Percentiles rank a stretch among this genome's conserved stretches.
phyloP scores from a whole-genome alignment of 2,797 vertebrate species.

The Macropodus opercularis region DNA sequence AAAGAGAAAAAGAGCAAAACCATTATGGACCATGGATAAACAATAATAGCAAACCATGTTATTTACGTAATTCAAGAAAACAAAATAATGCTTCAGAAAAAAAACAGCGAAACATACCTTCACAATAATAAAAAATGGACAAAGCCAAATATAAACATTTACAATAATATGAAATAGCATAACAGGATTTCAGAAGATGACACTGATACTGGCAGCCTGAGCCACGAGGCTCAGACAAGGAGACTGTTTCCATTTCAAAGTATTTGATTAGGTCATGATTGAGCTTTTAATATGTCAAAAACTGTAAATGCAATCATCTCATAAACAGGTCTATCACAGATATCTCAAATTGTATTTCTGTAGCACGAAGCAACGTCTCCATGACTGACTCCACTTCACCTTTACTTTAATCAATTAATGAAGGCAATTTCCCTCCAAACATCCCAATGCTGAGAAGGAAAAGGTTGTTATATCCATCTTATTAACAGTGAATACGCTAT shows the following conservation, averaged over 20 bases:
- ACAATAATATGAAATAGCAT: neutral
- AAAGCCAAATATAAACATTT: neutral
- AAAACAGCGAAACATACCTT: neutral
- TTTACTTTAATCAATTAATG: slow-evolving; percentile 70
- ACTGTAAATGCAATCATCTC: slow-evolving; percentile 29
- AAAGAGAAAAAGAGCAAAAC: no score
- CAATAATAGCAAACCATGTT: neutral
- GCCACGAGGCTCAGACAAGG: neutral
- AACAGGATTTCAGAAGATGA: neutral
- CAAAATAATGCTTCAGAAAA: neutral
- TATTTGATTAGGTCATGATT: slow-evolving; percentile 21
- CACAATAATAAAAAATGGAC: neutral
- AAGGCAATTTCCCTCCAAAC: slow-evolving; percentile 61
- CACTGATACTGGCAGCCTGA: slow-evolving; percentile 3
- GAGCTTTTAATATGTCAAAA: slow-evolving; percentile 38
- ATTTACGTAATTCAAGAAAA: neutral
- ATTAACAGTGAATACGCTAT: slow-evolving; percentile 63
- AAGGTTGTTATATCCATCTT: slow-evolving; percentile 58
- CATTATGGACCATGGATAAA: no score
- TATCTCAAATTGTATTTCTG: slow-evolving; percentile 67
- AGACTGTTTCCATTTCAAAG: slow-evolving; percentile 15
- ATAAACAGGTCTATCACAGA: slow-evolving; percentile 53
- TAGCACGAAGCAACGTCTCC: slow-evolving; percentile 60
- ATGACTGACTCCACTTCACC: slow-evolving; percentile 59
- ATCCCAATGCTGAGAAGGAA: slow-evolving; percentile 47